phyloP scores from a whole-genome alignment of 2,888 invertebrate genomes.

The Melanchra persicariae region DNA sequence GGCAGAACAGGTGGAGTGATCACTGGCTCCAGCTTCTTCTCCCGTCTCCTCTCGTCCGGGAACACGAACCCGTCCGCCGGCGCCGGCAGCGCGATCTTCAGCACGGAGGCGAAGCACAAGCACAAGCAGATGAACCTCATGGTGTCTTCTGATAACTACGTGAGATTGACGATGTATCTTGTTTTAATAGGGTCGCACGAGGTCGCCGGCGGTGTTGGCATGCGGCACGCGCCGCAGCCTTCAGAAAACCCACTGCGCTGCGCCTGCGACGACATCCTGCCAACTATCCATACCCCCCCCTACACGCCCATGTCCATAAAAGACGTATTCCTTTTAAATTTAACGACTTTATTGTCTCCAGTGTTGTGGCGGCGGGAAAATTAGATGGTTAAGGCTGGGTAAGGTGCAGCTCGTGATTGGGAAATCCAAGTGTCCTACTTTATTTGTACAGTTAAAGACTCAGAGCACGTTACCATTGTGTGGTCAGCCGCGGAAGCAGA shows the following conservation, averaged over 20 bases:
- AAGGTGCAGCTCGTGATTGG: conserved; percentile 74
- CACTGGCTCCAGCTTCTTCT: conserved; percentile 84
- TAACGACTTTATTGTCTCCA: conserved; percentile 83
- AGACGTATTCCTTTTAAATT: conserved; percentile 77
- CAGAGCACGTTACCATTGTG: conserved; percentile 67
- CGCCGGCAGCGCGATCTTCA: conserved; percentile 73
- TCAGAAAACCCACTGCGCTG: conserved; percentile 90
- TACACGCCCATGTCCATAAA: conserved; percentile 68
- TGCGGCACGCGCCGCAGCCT: conserved; percentile 90
- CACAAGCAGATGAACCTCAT: conserved; percentile 85
- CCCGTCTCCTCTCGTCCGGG: conserved; percentile 82
- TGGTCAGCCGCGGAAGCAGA: conserved; percentile 65
- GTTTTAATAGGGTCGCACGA: conserved; percentile 89
- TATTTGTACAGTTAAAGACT: conserved; percentile 60
- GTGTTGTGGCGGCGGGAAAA: conserved; percentile 74
- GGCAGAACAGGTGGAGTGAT: conserved; percentile 89
- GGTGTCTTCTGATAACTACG: conserved; percentile 82
- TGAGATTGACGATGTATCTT: conserved; percentile 80
- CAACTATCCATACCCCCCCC: conserved; percentile 83
- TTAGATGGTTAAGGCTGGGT: conserved; percentile 68
- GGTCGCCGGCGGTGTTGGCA: conserved; percentile 87
- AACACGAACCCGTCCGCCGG: conserved; percentile 84
- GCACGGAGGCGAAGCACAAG: conserved; percentile 74
- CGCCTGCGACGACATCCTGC: conserved; percentile 84
- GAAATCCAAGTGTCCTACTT: conserved; percentile 81